phyloP scores from a whole-genome alignment of 2,113 vertebrate genomes.

The Todiramphus saurophagus region DNA sequence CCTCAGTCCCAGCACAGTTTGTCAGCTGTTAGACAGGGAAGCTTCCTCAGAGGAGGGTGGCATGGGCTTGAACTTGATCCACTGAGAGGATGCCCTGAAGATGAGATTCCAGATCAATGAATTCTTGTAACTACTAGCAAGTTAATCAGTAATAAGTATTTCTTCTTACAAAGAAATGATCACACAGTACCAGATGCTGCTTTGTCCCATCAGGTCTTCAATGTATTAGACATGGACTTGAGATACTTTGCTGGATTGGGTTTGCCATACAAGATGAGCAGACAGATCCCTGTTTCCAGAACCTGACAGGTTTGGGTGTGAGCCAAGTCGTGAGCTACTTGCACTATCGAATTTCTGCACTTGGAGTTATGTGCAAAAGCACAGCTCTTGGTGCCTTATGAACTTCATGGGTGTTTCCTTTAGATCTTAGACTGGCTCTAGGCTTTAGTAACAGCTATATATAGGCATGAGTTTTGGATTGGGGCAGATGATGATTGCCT shows the following conservation, averaged over 20 bases:
- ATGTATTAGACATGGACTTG: accelerated
- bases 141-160: background rate
- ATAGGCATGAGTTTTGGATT: background rate
- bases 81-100: background rate
- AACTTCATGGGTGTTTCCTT: background rate
- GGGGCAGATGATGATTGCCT: background rate
- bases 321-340: background rate
- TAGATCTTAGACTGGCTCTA: background rate
- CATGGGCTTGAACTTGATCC: background rate
- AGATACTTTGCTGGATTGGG: background rate
- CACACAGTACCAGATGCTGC: background rate
- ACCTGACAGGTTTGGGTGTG: background rate
- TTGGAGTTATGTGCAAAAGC: background rate
- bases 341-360: background rate
- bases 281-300: background rate
- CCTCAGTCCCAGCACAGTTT: background rate
- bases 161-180: background rate
- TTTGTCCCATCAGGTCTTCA: background rate
- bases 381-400: background rate
- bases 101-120: background rate
- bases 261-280: background rate
- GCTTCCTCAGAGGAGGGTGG: background rate
- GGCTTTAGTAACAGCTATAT: background rate
- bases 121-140: background rate
- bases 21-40: background rate